These are phyloP conservation scores for Neodontobutis hainanensis DNA, from an alignment of 2,113 vertebrate genomes.

Conservation along the genomic window DNA sequence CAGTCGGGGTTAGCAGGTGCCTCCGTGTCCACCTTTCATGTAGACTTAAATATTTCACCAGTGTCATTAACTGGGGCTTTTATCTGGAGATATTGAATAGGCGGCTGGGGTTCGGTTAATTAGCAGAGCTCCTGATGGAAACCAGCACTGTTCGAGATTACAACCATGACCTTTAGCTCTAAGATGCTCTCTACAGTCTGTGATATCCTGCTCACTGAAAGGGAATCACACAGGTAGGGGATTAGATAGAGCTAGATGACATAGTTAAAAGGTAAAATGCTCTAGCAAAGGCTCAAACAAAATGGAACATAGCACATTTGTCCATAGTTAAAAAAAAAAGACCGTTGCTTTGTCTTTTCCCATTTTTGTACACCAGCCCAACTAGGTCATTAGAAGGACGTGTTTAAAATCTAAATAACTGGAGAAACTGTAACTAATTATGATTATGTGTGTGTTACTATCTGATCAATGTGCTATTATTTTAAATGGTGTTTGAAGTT, in stretches of 20 bases:
- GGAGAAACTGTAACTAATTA: no score
- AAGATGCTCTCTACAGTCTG: constrained; percentile 8
- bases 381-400: no score
- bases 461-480: no score
- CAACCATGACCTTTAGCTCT: constrained; percentile 43
- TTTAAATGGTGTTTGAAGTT: no score
- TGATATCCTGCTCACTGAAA: constrained; percentile 15
- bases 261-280: no score
- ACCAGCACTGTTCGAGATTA: constrained; percentile 9
- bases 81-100: constrained; percentile 14
- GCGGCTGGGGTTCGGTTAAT: constrained; percentile 23
- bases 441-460: no score
- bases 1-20: constrained; percentile 21
- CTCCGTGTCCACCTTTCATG: constrained; percentile 47
- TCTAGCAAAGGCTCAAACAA: no score
- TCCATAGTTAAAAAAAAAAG: no score
- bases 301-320: no score
- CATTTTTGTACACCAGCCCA: no score
- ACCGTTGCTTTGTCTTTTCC: no score
- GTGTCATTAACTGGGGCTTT: constrained; percentile 39
- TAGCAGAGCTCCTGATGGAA: constrained; percentile 33
- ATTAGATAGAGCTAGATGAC: background rate
- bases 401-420: no score
- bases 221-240: background rate
- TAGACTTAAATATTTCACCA: constrained; percentile 39